Evolutionary conservation across 2,113 vertebrate genomes (phyloP).

Genomic region (Podarcis cretensis): DNA sequence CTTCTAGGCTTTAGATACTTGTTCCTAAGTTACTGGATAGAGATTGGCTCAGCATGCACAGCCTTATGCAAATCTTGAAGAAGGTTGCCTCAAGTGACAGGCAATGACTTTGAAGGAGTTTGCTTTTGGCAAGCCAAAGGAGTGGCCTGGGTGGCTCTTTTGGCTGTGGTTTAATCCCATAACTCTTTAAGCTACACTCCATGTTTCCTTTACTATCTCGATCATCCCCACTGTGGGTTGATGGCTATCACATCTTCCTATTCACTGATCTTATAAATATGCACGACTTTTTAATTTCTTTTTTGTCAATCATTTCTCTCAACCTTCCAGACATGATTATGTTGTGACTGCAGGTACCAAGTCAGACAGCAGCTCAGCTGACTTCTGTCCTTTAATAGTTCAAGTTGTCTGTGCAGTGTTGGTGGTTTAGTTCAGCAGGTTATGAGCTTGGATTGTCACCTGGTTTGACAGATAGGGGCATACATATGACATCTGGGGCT

Average conservation of each 20-base stretch:
- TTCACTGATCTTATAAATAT: constrained; percentile 31
- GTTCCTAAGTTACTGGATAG: background rate
- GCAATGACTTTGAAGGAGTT: too few relatives aligned
- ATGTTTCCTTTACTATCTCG: constrained; percentile 1
- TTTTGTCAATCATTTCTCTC: background rate
- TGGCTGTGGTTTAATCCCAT: background rate
- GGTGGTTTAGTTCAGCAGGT: background rate
- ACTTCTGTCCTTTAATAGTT: background rate
- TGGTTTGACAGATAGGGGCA: background rate
- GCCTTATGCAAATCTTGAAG: background rate
- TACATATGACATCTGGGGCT: background rate
- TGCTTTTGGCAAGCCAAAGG: background rate
- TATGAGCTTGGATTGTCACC: background rate
- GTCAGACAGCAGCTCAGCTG: background rate
- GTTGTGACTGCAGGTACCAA: background rate
- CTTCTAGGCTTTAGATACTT: background rate
- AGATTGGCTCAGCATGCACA: background rate
- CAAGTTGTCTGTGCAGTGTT: background rate
- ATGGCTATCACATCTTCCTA: background rate
- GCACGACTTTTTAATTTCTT: constrained; percentile 9
- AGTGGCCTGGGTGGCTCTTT: background rate
- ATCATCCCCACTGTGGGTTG: constrained; percentile 11
- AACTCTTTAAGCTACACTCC: background rate
- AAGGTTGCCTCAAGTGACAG: too few relatives aligned
- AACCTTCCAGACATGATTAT: background rate